Conservation (phyloP, 1,140 invertebrate species). For the Drosophila melanica region DNA sequence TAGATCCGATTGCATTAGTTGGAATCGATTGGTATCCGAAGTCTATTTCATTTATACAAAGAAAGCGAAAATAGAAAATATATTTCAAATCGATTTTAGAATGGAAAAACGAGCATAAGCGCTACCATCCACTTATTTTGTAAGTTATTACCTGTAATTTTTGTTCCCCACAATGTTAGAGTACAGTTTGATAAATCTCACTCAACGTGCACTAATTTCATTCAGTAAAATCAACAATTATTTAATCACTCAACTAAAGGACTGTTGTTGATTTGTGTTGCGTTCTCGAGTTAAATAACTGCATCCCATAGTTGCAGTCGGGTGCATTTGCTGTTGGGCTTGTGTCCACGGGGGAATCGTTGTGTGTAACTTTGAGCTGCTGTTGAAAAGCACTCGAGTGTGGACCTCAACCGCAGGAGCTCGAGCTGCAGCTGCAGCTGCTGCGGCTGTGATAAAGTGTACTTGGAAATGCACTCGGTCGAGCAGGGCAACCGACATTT, state of each 20-base stretch:
- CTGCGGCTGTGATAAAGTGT: slow-evolving; percentile 21
- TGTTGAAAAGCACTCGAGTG: slow-evolving; percentile 27
- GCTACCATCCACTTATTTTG: too few relatives aligned
- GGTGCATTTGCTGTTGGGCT: slow-evolving; percentile 1
- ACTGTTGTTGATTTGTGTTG: slow-evolving; percentile 14
- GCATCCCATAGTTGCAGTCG: slow-evolving; percentile 9
- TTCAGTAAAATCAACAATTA: too few relatives aligned
- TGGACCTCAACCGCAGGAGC: not conserved
- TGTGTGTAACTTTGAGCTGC: not conserved
- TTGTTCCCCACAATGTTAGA: too few relatives aligned
- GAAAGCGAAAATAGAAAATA: too few relatives aligned
- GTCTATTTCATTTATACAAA: too few relatives aligned
- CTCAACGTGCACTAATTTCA: too few relatives aligned
- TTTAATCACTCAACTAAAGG: not conserved
- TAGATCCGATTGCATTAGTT: too few relatives aligned
- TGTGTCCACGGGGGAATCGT: not conserved
- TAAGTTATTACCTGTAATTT: too few relatives aligned
- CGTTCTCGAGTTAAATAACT: slow-evolving; percentile 13
- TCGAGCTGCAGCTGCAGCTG: slow-evolving; percentile 1
- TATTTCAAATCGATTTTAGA: too few relatives aligned
- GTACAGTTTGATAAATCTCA: too few relatives aligned
- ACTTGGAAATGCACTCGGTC: slow-evolving; percentile 5
- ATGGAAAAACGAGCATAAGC: too few relatives aligned
- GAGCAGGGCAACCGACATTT: slow-evolving; percentile 4
- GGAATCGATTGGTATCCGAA: too few relatives aligned